Conservation (phyloP, 2,888 invertebrate species). For the Pyrocoelia pectoralis region DNA sequence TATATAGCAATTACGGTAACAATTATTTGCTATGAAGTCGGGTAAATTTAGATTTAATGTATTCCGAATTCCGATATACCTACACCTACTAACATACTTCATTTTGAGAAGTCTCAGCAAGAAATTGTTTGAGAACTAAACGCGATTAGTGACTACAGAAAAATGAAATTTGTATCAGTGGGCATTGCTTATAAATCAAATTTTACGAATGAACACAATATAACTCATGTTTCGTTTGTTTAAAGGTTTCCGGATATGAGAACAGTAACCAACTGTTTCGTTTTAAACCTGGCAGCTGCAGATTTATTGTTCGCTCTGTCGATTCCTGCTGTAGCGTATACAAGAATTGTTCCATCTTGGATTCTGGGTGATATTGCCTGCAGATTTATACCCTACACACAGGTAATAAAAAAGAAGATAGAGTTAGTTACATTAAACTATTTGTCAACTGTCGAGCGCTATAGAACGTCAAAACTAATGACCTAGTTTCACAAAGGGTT, state of each 20-base stretch:
- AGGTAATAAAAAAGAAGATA: constrained; percentile 55
- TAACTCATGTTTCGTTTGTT: constrained; percentile 23
- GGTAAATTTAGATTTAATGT: too few relatives aligned
- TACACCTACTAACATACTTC: too few relatives aligned
- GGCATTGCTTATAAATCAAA: too few relatives aligned
- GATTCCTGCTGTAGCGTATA: constrained; percentile 64
- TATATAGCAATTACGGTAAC: too few relatives aligned
- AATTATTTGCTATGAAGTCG: too few relatives aligned
- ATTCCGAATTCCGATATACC: too few relatives aligned
- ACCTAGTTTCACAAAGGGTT: not conserved
- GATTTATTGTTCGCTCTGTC: constrained; percentile 68
- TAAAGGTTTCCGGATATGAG: constrained; percentile 61
- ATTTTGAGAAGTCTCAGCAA: too few relatives aligned
- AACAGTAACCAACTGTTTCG: constrained; percentile 66
- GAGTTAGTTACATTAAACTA: constrained; percentile 3
- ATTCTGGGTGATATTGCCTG: constrained; percentile 62
- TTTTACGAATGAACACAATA: not conserved
- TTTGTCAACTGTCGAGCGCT: not conserved
- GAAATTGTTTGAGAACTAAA: too few relatives aligned
- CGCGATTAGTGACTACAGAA: too few relatives aligned
- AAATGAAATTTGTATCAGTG: too few relatives aligned
- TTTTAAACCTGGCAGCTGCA: constrained; percentile 69
- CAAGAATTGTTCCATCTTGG: constrained; percentile 64
- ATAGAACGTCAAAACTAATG: not conserved
- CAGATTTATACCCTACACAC: constrained; percentile 64